Conservation (phyloP, 2,888 invertebrate genomes). For the Drosophila birchii region DNA sequence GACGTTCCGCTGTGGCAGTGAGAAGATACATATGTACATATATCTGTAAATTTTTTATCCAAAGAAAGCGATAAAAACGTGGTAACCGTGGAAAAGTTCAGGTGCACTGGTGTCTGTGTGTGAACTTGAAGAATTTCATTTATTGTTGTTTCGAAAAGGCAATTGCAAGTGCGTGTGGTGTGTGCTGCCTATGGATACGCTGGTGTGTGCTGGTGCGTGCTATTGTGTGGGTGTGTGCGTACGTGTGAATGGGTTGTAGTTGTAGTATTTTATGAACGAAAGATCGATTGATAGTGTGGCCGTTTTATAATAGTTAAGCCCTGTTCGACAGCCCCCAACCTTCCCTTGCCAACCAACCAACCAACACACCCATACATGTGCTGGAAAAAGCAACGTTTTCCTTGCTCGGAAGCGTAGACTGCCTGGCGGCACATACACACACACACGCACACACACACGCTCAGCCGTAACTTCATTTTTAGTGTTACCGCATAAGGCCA, state of each 20-base stretch:
- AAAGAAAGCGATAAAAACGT: slow-evolving; percentile 36
- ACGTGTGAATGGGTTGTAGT: slow-evolving; percentile 54
- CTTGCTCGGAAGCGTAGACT: slow-evolving; percentile 59
- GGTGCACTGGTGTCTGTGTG: slow-evolving; percentile 38
- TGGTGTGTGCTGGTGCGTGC: slow-evolving; percentile 29
- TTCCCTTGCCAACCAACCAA: not conserved
- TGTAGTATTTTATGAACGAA: slow-evolving; percentile 57
- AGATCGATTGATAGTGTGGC: slow-evolving; percentile 73
- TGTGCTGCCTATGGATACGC: slow-evolving; percentile 26
- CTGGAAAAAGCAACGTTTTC: slow-evolving; percentile 61
- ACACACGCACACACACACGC: slow-evolving; percentile 1
- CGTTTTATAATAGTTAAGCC: slow-evolving; percentile 34
- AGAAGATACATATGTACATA: slow-evolving; percentile 18
- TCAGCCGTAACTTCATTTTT: slow-evolving; percentile 56
- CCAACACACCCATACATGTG: slow-evolving; percentile 28
- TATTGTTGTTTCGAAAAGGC: slow-evolving; percentile 28
- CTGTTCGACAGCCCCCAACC: slow-evolving; percentile 15
- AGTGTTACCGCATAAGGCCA: slow-evolving; percentile 67
- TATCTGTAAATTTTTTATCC: slow-evolving; percentile 16
- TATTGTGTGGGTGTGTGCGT: slow-evolving; percentile 36
- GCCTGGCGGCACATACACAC: slow-evolving; percentile 65
- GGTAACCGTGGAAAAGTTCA: slow-evolving; percentile 37
- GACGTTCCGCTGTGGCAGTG: slow-evolving; percentile 61
- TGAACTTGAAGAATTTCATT: slow-evolving; percentile 55
- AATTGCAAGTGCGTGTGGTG: slow-evolving; percentile 40